phyloP scores from a whole-genome alignment of 2,797 vertebrate species.

The Gallinago solitaria region DNA sequence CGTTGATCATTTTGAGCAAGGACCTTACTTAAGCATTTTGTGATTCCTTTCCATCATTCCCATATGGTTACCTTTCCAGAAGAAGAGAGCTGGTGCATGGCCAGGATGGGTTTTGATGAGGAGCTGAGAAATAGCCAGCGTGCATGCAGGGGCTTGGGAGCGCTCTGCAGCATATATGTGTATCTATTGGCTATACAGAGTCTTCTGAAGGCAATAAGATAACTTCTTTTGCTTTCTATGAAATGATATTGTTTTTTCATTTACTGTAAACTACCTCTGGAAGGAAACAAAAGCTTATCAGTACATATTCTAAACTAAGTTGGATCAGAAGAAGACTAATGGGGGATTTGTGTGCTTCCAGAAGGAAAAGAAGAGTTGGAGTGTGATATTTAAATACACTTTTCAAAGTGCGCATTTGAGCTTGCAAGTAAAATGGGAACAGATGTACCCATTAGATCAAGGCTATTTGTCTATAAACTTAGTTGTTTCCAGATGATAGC shows the following conservation, averaged over 20 bases:
- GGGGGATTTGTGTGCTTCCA: not conserved
- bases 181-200: rapidly evolving
- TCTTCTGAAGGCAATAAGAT: not conserved
- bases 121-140: not conserved
- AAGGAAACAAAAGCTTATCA: not conserved
- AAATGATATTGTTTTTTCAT: not conserved
- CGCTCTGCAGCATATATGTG: not conserved
- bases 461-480: not conserved
- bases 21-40: not conserved
- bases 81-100: not conserved
- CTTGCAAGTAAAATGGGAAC: not conserved
- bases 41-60: not conserved
- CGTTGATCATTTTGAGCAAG: not conserved
- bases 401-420: not conserved
- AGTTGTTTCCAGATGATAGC: not conserved
- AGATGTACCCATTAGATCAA: not conserved
- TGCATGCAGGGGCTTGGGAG: rapidly evolving
- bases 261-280: not conserved
- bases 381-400: slow-evolving; percentile 24
- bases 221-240: not conserved
- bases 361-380: not conserved
- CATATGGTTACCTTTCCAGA: not conserved
- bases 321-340: not conserved
- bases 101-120: not conserved
- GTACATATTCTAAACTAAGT: rapidly evolving